phyloP scores from a whole-genome alignment of 2,888 invertebrate species.

The Drosophila helvetica region DNA sequence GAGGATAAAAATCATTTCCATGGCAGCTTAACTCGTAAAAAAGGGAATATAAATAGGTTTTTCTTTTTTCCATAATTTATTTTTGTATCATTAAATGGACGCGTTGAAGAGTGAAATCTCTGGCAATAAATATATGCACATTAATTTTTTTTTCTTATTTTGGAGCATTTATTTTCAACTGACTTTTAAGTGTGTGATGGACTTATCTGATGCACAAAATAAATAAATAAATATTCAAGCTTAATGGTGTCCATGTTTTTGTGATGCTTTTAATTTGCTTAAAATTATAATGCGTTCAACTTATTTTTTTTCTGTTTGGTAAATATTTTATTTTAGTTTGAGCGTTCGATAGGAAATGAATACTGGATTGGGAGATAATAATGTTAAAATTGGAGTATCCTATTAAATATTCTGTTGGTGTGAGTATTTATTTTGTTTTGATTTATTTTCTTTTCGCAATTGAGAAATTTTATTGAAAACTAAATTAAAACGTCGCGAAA shows the following conservation, averaged over 20 bases:
- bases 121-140: neutral
- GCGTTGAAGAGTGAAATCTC: constrained; percentile 24
- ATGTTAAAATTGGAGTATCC: neutral
- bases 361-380: neutral
- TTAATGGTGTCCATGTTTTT: neutral
- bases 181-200: neutral
- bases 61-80: neutral
- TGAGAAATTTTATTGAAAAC: neutral
- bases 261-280: too few relatives aligned
- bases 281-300: too few relatives aligned
- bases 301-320: too few relatives aligned
- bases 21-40: neutral
- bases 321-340: too few relatives aligned
- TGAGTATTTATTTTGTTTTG: neutral
- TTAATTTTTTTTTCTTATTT: neutral
- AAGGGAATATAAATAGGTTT: constrained; percentile 12
- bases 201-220: neutral
- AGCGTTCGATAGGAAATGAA: too few relatives aligned
- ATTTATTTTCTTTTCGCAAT: neutral
- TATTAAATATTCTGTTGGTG: neutral
- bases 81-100: neutral
- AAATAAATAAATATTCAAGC: neutral
- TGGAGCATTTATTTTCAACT: constrained; percentile 12
- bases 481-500: neutral
- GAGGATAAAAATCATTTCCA: neutral